phyloP scores from a whole-genome alignment of 2,888 invertebrate species.

The Orchesella flavescens region DNA sequence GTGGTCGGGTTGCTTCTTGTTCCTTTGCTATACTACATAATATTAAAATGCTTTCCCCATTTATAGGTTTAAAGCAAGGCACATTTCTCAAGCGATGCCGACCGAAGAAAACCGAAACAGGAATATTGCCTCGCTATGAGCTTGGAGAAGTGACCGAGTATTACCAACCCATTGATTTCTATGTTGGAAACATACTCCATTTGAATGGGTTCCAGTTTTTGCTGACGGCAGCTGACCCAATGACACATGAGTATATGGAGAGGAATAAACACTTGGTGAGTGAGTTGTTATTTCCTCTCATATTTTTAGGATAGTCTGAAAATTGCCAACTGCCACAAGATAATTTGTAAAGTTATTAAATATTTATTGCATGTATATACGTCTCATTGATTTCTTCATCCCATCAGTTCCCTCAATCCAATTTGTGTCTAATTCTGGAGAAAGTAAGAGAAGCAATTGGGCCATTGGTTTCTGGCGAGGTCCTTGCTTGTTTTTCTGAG shows the following conservation, averaged over 20 bases:
- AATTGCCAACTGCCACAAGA: background rate
- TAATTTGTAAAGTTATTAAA: background rate
- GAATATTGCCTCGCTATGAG: conserved; percentile 77
- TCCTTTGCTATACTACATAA: too few relatives aligned
- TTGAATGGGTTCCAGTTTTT: conserved; percentile 86
- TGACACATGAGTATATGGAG: conserved; percentile 90
- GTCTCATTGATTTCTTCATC: background rate
- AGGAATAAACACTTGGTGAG: conserved; percentile 83
- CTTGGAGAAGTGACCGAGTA: conserved; percentile 82
- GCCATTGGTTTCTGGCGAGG: conserved; percentile 73
- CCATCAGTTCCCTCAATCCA: conserved; percentile 81
- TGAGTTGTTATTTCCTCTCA: conserved; percentile 73
- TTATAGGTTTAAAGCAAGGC: conserved; percentile 74
- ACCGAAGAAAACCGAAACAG: conserved; percentile 82
- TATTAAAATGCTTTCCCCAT: background rate
- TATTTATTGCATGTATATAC: background rate
- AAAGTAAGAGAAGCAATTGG: conserved; percentile 82
- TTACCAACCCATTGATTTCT: conserved; percentile 87
- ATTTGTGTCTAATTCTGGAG: conserved; percentile 82
- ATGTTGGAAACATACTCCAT: conserved; percentile 85
- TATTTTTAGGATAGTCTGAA: background rate
- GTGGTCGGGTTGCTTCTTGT: too few relatives aligned
- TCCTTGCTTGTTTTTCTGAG: conserved; percentile 45
- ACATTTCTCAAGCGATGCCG: conserved; percentile 77
- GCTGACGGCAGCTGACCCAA: conserved; percentile 87